Conservation (phyloP, 2,888 invertebrate species). For the Thalpophila matura region DNA sequence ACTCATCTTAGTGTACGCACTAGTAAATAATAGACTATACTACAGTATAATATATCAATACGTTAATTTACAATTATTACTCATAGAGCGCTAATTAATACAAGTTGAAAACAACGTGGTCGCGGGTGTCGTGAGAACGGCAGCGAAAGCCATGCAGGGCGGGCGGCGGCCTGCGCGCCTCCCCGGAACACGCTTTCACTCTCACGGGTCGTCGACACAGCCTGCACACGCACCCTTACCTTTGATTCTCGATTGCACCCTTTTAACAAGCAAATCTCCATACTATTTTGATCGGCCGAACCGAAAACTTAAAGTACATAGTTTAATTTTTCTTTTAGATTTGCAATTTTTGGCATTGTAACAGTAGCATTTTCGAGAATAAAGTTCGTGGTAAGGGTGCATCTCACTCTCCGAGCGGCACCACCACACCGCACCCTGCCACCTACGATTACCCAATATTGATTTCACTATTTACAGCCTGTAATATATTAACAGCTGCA, state of each 20-base stretch:
- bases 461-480: slow-evolving; percentile 88
- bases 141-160: slow-evolving; percentile 88
- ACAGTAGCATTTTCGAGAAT: slow-evolving; percentile 16
- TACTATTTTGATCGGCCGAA: background rate
- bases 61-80: slow-evolving; percentile 29
- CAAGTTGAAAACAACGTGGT: slow-evolving; percentile 79
- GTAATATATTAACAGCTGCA: slow-evolving; percentile 82
- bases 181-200: slow-evolving; percentile 89
- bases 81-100: slow-evolving; percentile 74
- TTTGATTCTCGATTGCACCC: slow-evolving; percentile 71
- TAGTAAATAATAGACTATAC: background rate
- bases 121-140: slow-evolving; percentile 86
- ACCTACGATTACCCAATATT: slow-evolving; percentile 87
- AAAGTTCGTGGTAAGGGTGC: slow-evolving; percentile 74
- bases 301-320: background rate
- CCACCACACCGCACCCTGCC: slow-evolving; percentile 76
- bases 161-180: slow-evolving; percentile 80
- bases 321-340: background rate
- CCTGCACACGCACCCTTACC: slow-evolving; percentile 82
- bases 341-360: background rate
- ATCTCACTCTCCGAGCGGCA: slow-evolving; percentile 70
- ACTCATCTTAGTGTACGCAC: too few species aligned
- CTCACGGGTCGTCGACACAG: slow-evolving; percentile 89
- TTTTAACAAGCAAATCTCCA: slow-evolving; percentile 25
- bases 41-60: slow-evolving; percentile 13